Base-by-base conservation (phyloP, 1,140 invertebrate genomes). In the Neuroterus valhalla region DNA sequence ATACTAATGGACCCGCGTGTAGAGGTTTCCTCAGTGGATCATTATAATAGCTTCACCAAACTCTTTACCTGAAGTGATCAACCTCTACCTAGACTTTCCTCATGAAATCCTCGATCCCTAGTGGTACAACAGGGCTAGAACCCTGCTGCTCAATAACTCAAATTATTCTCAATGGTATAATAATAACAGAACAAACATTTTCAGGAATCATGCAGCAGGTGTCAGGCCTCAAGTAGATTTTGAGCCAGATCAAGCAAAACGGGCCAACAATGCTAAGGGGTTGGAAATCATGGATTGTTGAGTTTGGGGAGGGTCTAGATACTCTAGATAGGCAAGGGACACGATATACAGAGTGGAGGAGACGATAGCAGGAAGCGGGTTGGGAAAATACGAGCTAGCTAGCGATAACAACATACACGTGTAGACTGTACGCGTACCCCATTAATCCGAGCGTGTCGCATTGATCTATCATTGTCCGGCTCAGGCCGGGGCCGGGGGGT, bases 401-500 rank as follows among this genome's bases (percentile, higher is more conserved):
- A 31, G 23, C 74, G 84, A 85, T 84, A 85, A 81, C 84, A 79
- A 55, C 78, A 26, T 74, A 79, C 70, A 79, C 83, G 81, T 83
- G 83, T 80, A 82, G 77, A 72, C 80, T 82, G 83, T 80, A 82
- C 78, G 73, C 80, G 82, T 82, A 72, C 78, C 81, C 83, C 83
- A 85, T 86, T 86, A 86, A 86, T 86, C 80, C 83, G 80, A 79
- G 76, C 82, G 81, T 85, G 85, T 85, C 83, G 80, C 82, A 83
- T 85, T 85, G 85, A 86, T 86, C 83, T 85, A 85, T 86, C 84
- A 84, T 85, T 85, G 83, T 85, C 85, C 83, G 72, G 78, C 66
- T 68, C n/a, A n/a, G n/a, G n/a, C n/a, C n/a, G n/a, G 70, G 77
- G 74, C 72, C 52, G 69, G 71, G 77, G 76, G 76, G 82, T 85